Percentiles rank a stretch among this genome's conserved stretches.
phyloP scores from a whole-genome alignment of 2,113 vertebrate genomes.

The Ginglymostoma cirratum region DNA sequence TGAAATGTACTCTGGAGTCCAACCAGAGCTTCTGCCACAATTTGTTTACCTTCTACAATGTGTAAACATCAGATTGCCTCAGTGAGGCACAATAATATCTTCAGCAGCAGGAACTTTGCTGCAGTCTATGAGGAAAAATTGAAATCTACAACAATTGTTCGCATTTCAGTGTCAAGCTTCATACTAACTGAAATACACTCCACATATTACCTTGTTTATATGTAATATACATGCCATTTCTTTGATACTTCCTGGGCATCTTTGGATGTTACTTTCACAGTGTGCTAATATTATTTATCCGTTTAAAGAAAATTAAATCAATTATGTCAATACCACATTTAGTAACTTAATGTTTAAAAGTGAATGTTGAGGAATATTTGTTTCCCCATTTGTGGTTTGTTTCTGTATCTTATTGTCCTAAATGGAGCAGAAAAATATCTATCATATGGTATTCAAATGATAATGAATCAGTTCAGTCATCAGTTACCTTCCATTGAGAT shows the following conservation, averaged over 20 bases:
- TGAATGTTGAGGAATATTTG: conserved; percentile 44
- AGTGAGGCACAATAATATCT: conserved; percentile 52
- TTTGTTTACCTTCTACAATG: conserved; percentile 42
- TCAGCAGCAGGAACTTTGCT: conserved; percentile 51
- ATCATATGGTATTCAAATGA: conserved; percentile 48
- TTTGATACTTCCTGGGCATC: neutral
- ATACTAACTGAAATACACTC: conserved; percentile 46
- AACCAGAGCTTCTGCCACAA: neutral
- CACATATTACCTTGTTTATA: conserved; percentile 49
- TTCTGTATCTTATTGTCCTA: conserved; percentile 46
- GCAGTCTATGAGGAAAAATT: neutral
- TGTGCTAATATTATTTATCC: conserved; percentile 47
- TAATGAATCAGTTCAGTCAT: conserved; percentile 54
- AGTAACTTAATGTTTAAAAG: conserved; percentile 50
- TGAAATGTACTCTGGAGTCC: conserved; percentile 3
- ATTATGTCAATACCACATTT: conserved; percentile 47
- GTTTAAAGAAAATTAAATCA: conserved; percentile 45
- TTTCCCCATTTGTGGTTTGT: conserved; percentile 39
- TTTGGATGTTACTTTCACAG: conserved; percentile 27
- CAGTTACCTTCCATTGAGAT: conserved; percentile 50
- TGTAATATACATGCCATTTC: conserved; percentile 40
- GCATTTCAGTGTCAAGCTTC: neutral
- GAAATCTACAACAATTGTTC: neutral
- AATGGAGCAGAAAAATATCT: conserved; percentile 41
- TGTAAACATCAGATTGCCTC: conserved; percentile 57